Base-by-base conservation (phyloP, 1,140 invertebrate genomes). In the Tetragonula clypearis region DNA sequence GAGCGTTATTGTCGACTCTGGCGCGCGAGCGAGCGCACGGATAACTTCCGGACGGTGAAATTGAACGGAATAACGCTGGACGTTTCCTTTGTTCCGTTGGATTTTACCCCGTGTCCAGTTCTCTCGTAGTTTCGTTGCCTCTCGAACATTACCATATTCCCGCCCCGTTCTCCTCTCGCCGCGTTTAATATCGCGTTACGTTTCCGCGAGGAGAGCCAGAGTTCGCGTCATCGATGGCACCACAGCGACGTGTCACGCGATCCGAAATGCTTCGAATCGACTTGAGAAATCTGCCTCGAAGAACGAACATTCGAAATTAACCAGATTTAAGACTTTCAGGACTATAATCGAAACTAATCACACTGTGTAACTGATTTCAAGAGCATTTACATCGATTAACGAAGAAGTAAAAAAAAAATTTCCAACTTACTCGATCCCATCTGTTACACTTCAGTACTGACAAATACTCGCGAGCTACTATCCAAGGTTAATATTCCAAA, bases 71-170 rank as follows among this genome's bases (percentile, higher is more conserved):
- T 90, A 90, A 90, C 88, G 79, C 78, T 84, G 74, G 83, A 86
- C 83, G 78, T 86, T 88, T 79, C 88, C 89, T 90, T 90, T 90
- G 89, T 90, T 88, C 88, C 55, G 71, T 53, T 69, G 90, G 83
- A 90, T 91, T 91, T 85, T 71, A 82, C 55, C 76, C 68, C 77
- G 75, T 85, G 85, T 88, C 87, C 85, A 79, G 80, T 80, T 86
- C 86, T 72, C 85, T 81, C 58, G 83, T 80, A 87, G 89, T 92
- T 91, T 89, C 90, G 88, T 82, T 84, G 6, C 5, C 73, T 68
- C 56, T 17, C 53, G 71, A 30, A 74, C 85, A 92, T 92, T 92
- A 92, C 87, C 91, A 92, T 92, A 92, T 90, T 89, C 89, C 76
- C 41, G 6, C 84, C 75, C 72, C 86, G 88, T 87, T 86, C 60